phyloP scores from a whole-genome alignment of 1,140 invertebrate genomes.

The Anastrepha obliqua region DNA sequence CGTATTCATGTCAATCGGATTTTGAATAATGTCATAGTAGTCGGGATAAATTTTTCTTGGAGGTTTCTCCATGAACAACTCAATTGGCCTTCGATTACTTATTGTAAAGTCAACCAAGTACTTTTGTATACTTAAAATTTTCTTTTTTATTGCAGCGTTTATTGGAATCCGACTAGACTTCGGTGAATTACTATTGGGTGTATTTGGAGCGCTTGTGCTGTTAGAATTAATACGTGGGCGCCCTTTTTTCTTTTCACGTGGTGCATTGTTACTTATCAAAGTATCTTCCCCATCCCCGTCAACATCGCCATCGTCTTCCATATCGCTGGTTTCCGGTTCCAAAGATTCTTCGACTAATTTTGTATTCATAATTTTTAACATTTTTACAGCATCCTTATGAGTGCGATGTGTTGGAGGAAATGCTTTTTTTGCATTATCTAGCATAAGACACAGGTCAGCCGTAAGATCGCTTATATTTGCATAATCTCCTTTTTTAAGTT shows the following conservation, averaged over 20 bases:
- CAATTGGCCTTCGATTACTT: constrained; percentile 89
- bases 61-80: constrained; percentile 97
- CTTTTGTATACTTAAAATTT: constrained; percentile 84
- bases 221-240: constrained; percentile 74
- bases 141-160: constrained; percentile 79
- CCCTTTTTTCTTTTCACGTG: constrained; percentile 70
- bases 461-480: constrained; percentile 91
- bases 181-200: constrained; percentile 68
- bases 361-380: constrained; percentile 73
- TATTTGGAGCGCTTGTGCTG: constrained; percentile 76
- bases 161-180: constrained; percentile 70
- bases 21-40: constrained; percentile 95
- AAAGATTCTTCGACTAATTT: constrained; percentile 71
- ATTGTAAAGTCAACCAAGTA: constrained; percentile 85
- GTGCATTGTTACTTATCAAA: constrained; percentile 57
- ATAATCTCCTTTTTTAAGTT: constrained; percentile 91
- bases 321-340: constrained; percentile 67
- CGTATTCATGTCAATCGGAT: constrained; percentile 95
- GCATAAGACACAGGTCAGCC: constrained; percentile 98
- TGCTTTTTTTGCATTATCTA: constrained; percentile 97
- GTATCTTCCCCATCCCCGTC: constrained; percentile 60
- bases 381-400: constrained; percentile 83
- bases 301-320: constrained; percentile 65
- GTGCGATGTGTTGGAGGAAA: constrained; percentile 90
- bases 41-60: constrained; percentile 96